Conservation (phyloP, 2,888 invertebrate species). For the Cryptocephalus primarius region DNA sequence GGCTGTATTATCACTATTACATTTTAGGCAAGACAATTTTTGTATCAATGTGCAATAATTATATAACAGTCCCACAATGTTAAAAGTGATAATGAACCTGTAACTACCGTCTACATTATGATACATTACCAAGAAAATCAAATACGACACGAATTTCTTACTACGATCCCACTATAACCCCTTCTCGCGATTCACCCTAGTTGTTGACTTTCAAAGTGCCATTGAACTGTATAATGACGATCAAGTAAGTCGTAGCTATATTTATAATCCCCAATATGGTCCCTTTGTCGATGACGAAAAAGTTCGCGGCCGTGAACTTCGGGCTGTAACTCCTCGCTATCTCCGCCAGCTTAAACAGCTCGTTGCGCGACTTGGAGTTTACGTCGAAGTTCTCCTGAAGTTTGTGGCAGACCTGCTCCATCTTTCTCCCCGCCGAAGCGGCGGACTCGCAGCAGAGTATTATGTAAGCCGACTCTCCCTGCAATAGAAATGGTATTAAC, state of each 20-base stretch:
- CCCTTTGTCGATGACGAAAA: constrained; percentile 6
- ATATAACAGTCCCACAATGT: too few species aligned
- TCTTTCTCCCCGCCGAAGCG: not conserved
- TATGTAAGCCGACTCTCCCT: constrained; percentile 1
- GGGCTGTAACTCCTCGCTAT: constrained; percentile 3
- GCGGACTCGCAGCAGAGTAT: constrained; percentile 4
- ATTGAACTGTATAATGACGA: constrained; percentile 6
- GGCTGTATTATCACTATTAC: too few species aligned
- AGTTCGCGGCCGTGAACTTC: constrained; percentile 6
- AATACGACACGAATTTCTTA: too few species aligned
- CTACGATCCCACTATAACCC: too few species aligned
- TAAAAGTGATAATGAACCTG: too few species aligned
- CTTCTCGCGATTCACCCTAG: too few species aligned
- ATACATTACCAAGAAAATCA: too few species aligned
- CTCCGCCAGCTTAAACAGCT: constrained; percentile 5
- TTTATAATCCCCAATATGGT: constrained; percentile 6
- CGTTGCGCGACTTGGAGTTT: constrained; percentile 5
- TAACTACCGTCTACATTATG: too few species aligned
- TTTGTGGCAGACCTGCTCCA: constrained; percentile 3
- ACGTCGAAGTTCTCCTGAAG: constrained; percentile 6
- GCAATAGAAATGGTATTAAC: not conserved
- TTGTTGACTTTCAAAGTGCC: too few species aligned
- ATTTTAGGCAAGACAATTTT: too few species aligned
- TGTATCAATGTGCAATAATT: too few species aligned
- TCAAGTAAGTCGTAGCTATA: constrained; percentile 7